Percentiles rank a stretch among this genome's conserved stretches.
Conservation (phyloP, 2,797 vertebrate genomes). For the Sebastes alutus region DNA sequence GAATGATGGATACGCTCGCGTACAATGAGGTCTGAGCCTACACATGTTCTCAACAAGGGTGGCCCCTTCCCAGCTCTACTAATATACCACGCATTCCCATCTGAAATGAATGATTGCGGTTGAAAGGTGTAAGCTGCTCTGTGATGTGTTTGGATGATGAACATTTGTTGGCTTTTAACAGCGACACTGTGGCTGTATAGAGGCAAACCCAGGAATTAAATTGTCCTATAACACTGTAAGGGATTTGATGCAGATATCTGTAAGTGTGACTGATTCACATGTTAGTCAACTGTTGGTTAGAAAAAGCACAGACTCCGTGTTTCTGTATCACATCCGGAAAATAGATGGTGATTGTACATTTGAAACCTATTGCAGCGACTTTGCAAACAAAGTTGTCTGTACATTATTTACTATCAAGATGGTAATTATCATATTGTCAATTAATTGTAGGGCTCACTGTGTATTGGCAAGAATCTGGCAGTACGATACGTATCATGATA, state of each 20-base stretch:
- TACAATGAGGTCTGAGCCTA: slow-evolving; percentile 72
- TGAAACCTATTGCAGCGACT: slow-evolving; percentile 24
- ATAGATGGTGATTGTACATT: neutral
- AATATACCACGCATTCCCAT: slow-evolving; percentile 33
- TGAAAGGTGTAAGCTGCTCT: slow-evolving; percentile 42
- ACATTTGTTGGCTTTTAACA: slow-evolving; percentile 15
- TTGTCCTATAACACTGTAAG: neutral
- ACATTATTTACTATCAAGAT: neutral
- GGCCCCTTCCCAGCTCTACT: slow-evolving; percentile 58
- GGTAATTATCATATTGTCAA: neutral
- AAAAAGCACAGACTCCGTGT: neutral
- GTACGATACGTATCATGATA: too few relatives aligned
- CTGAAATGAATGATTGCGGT: slow-evolving; percentile 50
- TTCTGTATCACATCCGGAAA: neutral
- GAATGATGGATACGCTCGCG: slow-evolving; percentile 66
- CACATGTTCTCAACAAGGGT: slow-evolving; percentile 71
- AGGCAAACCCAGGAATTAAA: slow-evolving; percentile 12
- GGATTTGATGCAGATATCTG: slow-evolving; percentile 13
- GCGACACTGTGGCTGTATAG: neutral
- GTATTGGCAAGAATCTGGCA: too few relatives aligned
- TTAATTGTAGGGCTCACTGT: neutral
- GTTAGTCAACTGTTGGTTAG: neutral
- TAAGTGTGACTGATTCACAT: neutral
- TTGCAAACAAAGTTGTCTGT: neutral
- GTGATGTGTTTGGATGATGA: slow-evolving; percentile 40